A percentile compares a stretch with the other conserved stretches of the same genome.
These are phyloP conservation scores for Andrena bucephala DNA, from an alignment of 2,888 invertebrate species.

Conservation along the genomic window DNA sequence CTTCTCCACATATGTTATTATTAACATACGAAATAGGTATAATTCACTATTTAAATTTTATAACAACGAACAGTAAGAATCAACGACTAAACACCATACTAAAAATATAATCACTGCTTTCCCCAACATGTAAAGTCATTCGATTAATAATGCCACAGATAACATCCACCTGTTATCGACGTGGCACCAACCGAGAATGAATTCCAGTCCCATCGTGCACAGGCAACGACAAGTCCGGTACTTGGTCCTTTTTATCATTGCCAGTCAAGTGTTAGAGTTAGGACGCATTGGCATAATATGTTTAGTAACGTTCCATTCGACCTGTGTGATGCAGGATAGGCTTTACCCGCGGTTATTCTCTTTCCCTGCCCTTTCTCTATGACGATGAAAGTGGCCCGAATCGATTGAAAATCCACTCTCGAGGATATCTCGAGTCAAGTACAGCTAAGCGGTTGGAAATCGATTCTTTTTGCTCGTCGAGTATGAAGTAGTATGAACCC, in stretches of 20 bases:
- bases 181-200: too few relatives aligned
- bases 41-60: too few relatives aligned
- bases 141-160: too few relatives aligned
- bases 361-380: conserved; percentile 16
- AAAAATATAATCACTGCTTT: too few relatives aligned
- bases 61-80: too few relatives aligned
- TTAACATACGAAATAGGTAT: too few relatives aligned
- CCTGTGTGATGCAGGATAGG: background rate
- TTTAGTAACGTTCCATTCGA: conserved; percentile 4
- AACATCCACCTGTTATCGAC: background rate
- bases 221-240: background rate
- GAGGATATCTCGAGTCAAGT: conserved; percentile 55
- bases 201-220: background rate
- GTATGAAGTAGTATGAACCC: conserved; percentile 37
- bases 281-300: background rate
- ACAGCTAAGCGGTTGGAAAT: conserved; percentile 44
- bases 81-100: too few relatives aligned
- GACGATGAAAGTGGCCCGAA: conserved; percentile 19
- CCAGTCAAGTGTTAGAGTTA: conserved; percentile 4
- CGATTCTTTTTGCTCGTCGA: conserved; percentile 54
- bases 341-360: background rate
- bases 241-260: conserved; percentile 1
- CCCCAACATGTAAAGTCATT: too few relatives aligned
- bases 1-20: too few relatives aligned
- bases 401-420: conserved; percentile 66